phyloP scores from a whole-genome alignment of 2,797 vertebrate species.

The Etheostoma nigrum region DNA sequence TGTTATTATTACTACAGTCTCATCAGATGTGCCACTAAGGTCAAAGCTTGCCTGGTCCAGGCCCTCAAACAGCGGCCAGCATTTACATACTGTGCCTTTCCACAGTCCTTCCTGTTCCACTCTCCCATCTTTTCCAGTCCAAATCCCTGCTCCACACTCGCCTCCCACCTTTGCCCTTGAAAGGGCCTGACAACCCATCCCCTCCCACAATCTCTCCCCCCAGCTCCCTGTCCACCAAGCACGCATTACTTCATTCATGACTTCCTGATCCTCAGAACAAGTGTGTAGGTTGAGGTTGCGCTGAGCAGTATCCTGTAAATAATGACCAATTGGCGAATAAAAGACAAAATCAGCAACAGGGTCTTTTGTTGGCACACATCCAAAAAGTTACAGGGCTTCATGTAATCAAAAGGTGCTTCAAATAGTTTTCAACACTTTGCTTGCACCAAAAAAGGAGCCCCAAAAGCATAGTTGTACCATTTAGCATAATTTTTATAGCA shows the following conservation, averaged over 20 bases:
- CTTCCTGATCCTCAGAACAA: constrained; percentile 69
- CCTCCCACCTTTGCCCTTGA: constrained; percentile 70
- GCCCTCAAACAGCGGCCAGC: constrained; percentile 47
- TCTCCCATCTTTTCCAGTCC: constrained; percentile 78
- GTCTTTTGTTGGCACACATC: background rate
- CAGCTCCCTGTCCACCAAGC: constrained; percentile 45
- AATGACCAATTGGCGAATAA: background rate
- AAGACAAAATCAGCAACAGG: background rate
- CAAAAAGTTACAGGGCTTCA: background rate
- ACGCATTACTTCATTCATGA: constrained; percentile 70
- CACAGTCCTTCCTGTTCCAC: constrained; percentile 81
- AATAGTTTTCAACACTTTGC: background rate
- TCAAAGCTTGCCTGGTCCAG: constrained; percentile 62
- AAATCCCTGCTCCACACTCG: constrained; percentile 53
- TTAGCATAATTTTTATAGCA: constrained; percentile 43
- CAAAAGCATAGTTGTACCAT: background rate
- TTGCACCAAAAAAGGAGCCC: constrained; percentile 48
- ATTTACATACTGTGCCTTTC: constrained; percentile 70
- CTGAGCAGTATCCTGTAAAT: constrained; percentile 36
- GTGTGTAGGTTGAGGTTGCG: constrained; percentile 25
- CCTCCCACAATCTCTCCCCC: constrained; percentile 33
- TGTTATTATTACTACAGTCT: constrained; percentile 77
- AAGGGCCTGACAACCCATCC: constrained; percentile 34
- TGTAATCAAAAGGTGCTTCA: constrained; percentile 2
- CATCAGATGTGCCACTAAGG: constrained; percentile 77